A percentile compares a stretch with the other conserved stretches of the same genome.
phyloP scores from a whole-genome alignment of 1,140 invertebrate genomes.

The Drosophila auraria region DNA sequence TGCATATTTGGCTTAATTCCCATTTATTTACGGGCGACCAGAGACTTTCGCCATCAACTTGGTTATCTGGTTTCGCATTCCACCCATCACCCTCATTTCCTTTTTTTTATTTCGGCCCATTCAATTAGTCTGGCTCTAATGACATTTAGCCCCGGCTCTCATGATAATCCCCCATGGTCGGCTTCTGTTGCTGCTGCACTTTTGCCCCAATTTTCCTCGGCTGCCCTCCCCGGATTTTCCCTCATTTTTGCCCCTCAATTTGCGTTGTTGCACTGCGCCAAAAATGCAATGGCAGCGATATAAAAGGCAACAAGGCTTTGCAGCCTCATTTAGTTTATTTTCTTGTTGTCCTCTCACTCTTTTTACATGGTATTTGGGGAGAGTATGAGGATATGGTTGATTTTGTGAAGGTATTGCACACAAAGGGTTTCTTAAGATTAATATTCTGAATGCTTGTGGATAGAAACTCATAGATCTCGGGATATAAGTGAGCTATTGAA shows the following conservation, averaged over 20 bases:
- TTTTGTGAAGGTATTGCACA: neutral
- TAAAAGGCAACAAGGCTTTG: conserved; percentile 50
- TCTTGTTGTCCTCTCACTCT: neutral
- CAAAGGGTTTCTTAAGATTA: neutral
- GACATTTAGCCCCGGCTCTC: conserved; percentile 34
- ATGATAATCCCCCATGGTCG: conserved; percentile 21
- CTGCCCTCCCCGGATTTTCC: neutral
- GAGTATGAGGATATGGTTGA: neutral
- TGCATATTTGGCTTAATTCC: conserved; percentile 48
- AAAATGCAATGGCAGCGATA: conserved; percentile 45
- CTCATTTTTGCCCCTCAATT: conserved; percentile 1
- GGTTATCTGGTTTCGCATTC: conserved; percentile 6
- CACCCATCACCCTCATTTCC: conserved; percentile 1
- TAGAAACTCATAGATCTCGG: neutral
- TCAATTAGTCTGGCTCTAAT: conserved; percentile 57
- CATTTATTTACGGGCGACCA: conserved; percentile 38
- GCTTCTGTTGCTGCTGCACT: conserved; percentile 36
- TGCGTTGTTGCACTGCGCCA: conserved; percentile 51
- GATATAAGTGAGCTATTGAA: neutral
- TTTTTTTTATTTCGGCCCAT: conserved; percentile 26
- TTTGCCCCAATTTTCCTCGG: conserved; percentile 54
- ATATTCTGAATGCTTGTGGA: neutral
- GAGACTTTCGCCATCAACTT: conserved; percentile 26
- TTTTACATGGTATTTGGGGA: neutral
- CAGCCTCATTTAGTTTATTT: conserved; percentile 48